A percentile compares a stretch with the other conserved stretches of the same genome.
These are phyloP conservation scores for Parus major DNA, from an alignment of 2,113 vertebrate species.

Conservation along the genomic window DNA sequence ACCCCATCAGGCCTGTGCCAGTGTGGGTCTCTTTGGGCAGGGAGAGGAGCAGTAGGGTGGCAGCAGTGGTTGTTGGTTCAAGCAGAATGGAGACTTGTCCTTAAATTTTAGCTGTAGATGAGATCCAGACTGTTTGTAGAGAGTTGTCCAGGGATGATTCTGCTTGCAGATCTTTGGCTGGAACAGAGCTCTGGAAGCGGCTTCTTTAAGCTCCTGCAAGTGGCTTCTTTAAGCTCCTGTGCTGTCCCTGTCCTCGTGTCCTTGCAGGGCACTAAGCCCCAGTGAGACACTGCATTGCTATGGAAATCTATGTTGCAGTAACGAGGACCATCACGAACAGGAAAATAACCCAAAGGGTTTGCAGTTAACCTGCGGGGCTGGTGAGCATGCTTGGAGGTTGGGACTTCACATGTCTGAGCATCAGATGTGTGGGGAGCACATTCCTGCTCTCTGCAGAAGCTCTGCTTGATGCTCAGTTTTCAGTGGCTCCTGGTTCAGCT, in stretches of 20 bases:
- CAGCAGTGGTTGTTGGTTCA: background rate
- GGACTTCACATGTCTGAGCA: background rate
- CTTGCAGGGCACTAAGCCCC: background rate
- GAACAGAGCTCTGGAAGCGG: background rate
- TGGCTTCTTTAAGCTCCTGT: background rate
- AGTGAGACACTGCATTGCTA: background rate
- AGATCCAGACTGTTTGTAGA: background rate
- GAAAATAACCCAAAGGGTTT: background rate
- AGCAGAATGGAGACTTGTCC: background rate
- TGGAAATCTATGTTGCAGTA: background rate
- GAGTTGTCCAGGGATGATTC: background rate
- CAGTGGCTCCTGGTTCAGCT: background rate
- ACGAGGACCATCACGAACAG: fast-evolving
- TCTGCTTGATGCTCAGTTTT: background rate
- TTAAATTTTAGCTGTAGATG: background rate
- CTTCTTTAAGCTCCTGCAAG: background rate
- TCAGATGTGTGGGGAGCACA: background rate
- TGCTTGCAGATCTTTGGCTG: background rate
- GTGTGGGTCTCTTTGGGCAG: fast-evolving
- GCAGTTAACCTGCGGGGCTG: fast-evolving
- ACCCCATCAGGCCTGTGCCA: background rate
- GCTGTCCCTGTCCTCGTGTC: background rate
- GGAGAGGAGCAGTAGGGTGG: background rate
- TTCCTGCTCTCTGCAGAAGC: background rate
- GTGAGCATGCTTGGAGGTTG: background rate